Base-by-base conservation (phyloP, 2,113 vertebrate species). In the Coregonus clupeaformis region DNA sequence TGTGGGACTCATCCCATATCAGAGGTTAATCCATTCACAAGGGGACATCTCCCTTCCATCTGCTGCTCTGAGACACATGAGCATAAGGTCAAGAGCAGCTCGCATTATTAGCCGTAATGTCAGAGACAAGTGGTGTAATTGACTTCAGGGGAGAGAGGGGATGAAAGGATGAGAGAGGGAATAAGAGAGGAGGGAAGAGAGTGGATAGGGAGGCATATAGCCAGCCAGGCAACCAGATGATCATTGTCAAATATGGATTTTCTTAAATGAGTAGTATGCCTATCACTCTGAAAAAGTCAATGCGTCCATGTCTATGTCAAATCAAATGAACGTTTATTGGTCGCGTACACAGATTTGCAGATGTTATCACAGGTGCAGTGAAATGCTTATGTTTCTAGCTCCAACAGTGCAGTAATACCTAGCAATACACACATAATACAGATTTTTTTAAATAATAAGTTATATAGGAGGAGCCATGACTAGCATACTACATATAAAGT, bases 91-190 rank as follows among this genome's bases (percentile, higher is more conserved):
- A 71, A 71, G 29, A 60, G 55, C 55, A 32, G 69, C 52, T 36
- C 27, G n/a, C 27, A 22, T 59, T 45, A 63, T 72, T 7, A 72
- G n/a, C 71, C 11, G 16, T 63, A 55, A 72, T 45, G 71, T 72
- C 71, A 72, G 30, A 63, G 59, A 11, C n/a, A 32, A 71, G 71
- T 72, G 32, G 57, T 63, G 30, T 63, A 45, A 72, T 62, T 72
- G 59, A 63, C 57, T 63, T 72, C 4, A 60, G 24, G 68, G 24
- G n/a, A 32, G n/a, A 14, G 42, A 68, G 66, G 1, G 20, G n/a
- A n/a, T 62, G 59, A 60, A 55, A 13, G 52, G 4, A 20, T 57
- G 14, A 57, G 13, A 62, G 20, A 11, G 1, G 20, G 24, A 11
- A 25, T 62, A 11, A 22, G 24, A 68, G 30, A 16, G 62, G 25